Conservation (phyloP, 2,113 vertebrate genomes). For the Pseudorasbora parva region DNA sequence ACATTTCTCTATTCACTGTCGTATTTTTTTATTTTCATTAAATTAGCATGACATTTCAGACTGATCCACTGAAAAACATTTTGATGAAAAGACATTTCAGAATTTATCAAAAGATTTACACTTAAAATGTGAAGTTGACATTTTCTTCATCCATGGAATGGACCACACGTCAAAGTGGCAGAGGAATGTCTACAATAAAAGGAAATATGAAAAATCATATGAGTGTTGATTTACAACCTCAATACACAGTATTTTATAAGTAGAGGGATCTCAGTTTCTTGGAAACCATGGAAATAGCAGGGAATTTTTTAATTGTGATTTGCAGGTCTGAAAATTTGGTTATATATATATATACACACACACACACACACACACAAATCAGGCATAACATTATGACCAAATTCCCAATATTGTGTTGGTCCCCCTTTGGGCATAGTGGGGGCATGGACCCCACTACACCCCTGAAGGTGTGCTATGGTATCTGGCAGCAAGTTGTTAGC, state of each 20-base stretch:
- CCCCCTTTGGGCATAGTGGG: too few species aligned
- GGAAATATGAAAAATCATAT: background rate
- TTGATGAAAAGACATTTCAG: slow-evolving; percentile 6
- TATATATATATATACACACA: too few species aligned
- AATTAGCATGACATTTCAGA: background rate
- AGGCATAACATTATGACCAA: too few species aligned
- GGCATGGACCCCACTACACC: too few species aligned
- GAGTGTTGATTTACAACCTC: background rate
- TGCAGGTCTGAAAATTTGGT: too few species aligned
- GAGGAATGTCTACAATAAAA: slow-evolving; percentile 65
- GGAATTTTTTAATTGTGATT: too few species aligned
- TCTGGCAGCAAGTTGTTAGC: too few species aligned
- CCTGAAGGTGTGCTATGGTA: too few species aligned
- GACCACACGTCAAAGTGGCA: slow-evolving; percentile 71
- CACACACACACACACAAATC: too few species aligned
- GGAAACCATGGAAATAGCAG: too few species aligned
- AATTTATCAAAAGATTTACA: slow-evolving; percentile 54
- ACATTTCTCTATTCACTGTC: background rate
- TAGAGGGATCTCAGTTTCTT: too few species aligned
- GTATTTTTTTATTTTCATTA: background rate
- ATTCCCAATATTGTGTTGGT: too few species aligned
- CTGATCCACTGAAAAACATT: background rate
- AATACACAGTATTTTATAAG: background rate
- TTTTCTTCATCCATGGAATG: slow-evolving; percentile 65
- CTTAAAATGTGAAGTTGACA: slow-evolving; percentile 43